These are phyloP conservation scores for Strigamia maritima DNA, from an alignment of 2,888 invertebrate species.

Conservation along the genomic window DNA sequence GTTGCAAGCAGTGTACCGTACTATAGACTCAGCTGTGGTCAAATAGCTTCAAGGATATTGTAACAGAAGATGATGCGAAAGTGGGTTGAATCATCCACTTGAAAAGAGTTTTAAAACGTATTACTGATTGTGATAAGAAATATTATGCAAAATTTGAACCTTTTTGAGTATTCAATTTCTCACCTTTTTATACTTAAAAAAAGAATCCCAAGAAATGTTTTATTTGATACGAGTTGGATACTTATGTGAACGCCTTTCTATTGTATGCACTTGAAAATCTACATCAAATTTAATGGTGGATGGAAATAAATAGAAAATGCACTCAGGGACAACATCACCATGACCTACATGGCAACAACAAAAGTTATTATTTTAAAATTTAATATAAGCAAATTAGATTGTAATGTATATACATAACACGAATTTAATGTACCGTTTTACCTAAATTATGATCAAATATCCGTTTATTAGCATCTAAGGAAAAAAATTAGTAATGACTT, in stretches of 20 bases:
- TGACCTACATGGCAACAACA: background rate
- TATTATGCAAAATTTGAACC: background rate
- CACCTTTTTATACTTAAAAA: background rate
- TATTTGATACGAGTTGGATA: background rate
- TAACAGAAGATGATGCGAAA: background rate
- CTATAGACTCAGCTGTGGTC: background rate
- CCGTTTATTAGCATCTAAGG: background rate
- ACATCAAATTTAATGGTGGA: background rate
- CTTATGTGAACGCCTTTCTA: background rate
- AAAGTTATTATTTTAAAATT: background rate
- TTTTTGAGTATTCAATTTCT: background rate
- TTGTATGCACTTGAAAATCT: background rate
- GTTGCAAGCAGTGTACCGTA: background rate
- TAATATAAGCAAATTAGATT: background rate
- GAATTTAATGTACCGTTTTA: background rate
- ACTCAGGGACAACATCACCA: slow-evolving; percentile 11
- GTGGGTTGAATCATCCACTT: background rate
- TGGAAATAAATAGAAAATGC: background rate
- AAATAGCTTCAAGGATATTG: background rate
- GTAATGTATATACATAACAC: background rate
- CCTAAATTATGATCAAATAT: no score
- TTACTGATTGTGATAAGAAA: background rate
- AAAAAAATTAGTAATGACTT: background rate
- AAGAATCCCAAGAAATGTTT: background rate
- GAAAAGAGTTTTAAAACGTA: background rate